Conservation (phyloP, 2,113 vertebrate genomes). For the Notothenia coriiceps region DNA sequence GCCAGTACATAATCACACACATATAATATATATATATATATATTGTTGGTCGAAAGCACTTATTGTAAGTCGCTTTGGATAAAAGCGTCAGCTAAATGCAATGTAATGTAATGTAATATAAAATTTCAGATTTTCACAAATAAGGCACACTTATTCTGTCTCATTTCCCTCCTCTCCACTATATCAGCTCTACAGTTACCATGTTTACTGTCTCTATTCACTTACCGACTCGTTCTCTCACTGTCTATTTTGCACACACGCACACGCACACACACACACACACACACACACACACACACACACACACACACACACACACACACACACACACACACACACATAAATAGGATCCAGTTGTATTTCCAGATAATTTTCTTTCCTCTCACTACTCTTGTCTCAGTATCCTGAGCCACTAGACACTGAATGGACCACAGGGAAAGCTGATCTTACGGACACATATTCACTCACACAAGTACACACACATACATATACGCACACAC, state of each 20-base stretch:
- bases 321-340: constrained; percentile 20
- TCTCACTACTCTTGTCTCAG: constrained; percentile 76
- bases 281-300: background rate
- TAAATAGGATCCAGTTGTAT: constrained; percentile 65
- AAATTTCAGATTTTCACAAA: constrained; percentile 13
- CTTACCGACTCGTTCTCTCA: constrained; percentile 50
- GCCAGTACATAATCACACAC: background rate
- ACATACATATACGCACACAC: constrained; percentile 19
- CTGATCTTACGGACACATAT: constrained; percentile 72
- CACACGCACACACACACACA: background rate
- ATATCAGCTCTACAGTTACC: constrained; percentile 68
- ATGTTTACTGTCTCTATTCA: constrained; percentile 66
- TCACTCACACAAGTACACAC: constrained; percentile 27
- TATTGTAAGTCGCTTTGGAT: too few relatives aligned
- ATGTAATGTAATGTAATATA: background rate
- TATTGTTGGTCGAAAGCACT: too few relatives aligned
- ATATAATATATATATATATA: background rate
- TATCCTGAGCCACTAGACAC: constrained; percentile 73
- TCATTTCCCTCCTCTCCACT: constrained; percentile 15
- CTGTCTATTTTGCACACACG: constrained; percentile 22
- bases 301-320: constrained; percentile 6
- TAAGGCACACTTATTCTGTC: constrained; percentile 54
- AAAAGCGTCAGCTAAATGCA: too few relatives aligned
- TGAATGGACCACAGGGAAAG: constrained; percentile 78
- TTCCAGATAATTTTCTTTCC: constrained; percentile 78